Evolutionary conservation across 2,113 vertebrate species (phyloP), one percentile per base, ranked within the genome.

Genomic region (Papio anubis): DNA sequence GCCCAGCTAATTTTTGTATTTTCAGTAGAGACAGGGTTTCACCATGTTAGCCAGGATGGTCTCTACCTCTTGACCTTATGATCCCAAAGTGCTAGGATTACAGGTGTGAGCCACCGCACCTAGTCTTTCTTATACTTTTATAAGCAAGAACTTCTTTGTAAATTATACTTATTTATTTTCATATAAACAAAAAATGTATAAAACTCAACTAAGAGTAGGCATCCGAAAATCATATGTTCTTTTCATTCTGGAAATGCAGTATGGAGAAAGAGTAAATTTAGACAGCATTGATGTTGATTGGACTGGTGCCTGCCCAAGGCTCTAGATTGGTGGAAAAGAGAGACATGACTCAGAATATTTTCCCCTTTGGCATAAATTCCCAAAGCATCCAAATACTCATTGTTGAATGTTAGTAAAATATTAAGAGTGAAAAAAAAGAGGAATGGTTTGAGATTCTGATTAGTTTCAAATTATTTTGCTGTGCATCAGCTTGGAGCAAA

Each of bases 61-160:
- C 52, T 55, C 52, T 55, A 20, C 18, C 18, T 55, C 52, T 55
- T 55, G 18, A 20, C 52, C 52, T 20, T 20, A 18, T 55, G 52
- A 20, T 55, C 52, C 52, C 52, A 55, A 55, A 55, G 18, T 55
- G 52, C 18, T 55, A 6, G 18, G 52, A 20, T 55, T 55, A 55
- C 18, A 55, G 52, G 52, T 20, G 52, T 55, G 52, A 55, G 52
- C 18, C 18, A 0, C 52, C 0, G 0, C 2, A 0, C 52, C 18
- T 18, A 55, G 6, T 18, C 17, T 55, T 55, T 50, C 25, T 93
- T 50, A 52, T 35, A 68, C 38, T 92, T 76, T 82, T 87, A 48
- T 17, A 88, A 40, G 72, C 30, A 68, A 81, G 35, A 93, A 6
- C 21, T 82, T 93, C 61, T 80, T 84, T 79, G 68, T 2, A 85